Conservation (phyloP, 2,888 invertebrate species). For the Bellardia bayeri region DNA sequence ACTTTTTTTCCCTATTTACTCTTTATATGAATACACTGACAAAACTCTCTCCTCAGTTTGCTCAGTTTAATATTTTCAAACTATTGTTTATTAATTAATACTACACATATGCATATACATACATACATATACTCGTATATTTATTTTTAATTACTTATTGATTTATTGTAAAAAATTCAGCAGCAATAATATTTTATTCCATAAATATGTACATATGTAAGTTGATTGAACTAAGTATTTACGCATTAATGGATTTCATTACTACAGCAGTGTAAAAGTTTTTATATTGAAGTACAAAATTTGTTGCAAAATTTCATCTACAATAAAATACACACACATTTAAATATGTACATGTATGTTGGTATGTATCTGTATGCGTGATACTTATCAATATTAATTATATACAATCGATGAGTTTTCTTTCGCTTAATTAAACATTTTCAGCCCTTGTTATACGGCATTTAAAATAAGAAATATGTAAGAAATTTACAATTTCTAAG, state of each 20-base stretch:
- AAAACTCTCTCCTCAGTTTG: too few species aligned
- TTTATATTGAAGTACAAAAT: background rate
- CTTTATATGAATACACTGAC: too few species aligned
- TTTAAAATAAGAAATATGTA: background rate
- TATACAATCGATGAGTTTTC: constrained; percentile 50
- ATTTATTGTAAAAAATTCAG: constrained; percentile 10
- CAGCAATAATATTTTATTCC: background rate
- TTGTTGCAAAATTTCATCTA: constrained; percentile 23
- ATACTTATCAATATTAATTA: constrained; percentile 63
- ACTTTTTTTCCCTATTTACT: too few species aligned
- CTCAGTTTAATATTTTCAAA: too few species aligned
- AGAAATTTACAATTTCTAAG: too few species aligned
- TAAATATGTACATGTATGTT: background rate
- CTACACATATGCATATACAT: too few species aligned
- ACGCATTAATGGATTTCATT: constrained; percentile 57
- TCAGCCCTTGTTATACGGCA: constrained; percentile 31
- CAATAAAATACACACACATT: background rate
- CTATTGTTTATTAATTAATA: too few species aligned
- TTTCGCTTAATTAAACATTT: constrained; percentile 53
- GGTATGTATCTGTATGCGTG: constrained; percentile 11
- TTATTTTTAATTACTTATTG: constrained; percentile 1
- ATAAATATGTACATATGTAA: constrained; percentile 49
- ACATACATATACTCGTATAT: too few species aligned
- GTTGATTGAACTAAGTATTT: constrained; percentile 62
- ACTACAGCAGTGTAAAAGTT: constrained; percentile 3